Percentiles rank a stretch among this genome's conserved stretches.
Conservation (phyloP, 2,888 invertebrate genomes). For the Anaspis maculata region DNA sequence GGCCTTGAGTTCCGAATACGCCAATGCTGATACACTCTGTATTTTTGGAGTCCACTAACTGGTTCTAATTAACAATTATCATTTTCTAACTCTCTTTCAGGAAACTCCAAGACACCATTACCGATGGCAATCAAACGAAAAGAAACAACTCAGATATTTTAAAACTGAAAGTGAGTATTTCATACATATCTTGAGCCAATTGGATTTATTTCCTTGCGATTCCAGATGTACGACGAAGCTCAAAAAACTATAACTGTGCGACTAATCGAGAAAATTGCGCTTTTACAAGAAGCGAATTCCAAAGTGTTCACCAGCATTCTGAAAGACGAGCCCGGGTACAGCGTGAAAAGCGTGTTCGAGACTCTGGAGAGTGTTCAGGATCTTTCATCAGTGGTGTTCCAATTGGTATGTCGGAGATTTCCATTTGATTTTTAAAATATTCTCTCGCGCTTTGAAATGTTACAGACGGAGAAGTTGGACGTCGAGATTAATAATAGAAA, state of each 20-base stretch:
- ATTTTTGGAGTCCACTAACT: no score
- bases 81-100: constrained; percentile 1
- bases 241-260: constrained; percentile 39
- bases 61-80: no score
- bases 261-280: constrained; percentile 37
- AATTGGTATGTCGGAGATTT: constrained; percentile 30
- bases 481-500: constrained; percentile 13
- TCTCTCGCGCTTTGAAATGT: no score
- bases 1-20: no score
- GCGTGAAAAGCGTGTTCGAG: constrained; percentile 24
- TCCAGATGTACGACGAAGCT: constrained; percentile 36
- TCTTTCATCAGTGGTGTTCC: constrained; percentile 37
- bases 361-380: constrained; percentile 37
- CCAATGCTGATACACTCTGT: no score
- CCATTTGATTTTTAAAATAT: no score
- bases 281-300: constrained; percentile 39
- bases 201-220: constrained; percentile 5
- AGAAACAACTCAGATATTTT: constrained; percentile 6
- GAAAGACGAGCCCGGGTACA: constrained; percentile 25
- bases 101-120: constrained; percentile 3
- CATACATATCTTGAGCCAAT: not conserved
- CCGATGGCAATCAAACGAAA: constrained; percentile 2
- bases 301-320: constrained; percentile 26
- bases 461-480: constrained; percentile 23
- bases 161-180: constrained; percentile 6